Percentiles rank a stretch among this genome's conserved stretches.
These are phyloP conservation scores for Sminthopsis crassicaudata DNA, from an alignment of 2,113 vertebrate genomes.

Conservation along the genomic window DNA sequence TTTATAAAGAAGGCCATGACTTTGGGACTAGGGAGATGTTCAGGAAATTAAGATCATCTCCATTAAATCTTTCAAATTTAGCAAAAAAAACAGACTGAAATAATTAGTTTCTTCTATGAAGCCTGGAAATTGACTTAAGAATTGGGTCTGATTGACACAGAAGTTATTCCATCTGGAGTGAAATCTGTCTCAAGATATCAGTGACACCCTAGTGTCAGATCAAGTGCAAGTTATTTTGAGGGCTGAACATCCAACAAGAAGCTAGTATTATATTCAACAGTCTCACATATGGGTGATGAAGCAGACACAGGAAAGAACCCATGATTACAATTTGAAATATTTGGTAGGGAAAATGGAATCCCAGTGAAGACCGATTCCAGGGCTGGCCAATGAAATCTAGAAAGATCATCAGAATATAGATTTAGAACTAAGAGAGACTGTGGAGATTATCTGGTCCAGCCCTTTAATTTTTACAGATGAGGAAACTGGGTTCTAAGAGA, in stretches of 20 bases:
- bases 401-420: background rate
- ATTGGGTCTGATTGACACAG: slow-evolving; percentile 44
- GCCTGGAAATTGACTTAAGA: slow-evolving; percentile 22
- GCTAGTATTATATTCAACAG: slow-evolving; percentile 27
- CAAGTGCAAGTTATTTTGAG: slow-evolving; percentile 31
- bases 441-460: background rate
- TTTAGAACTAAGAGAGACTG: background rate
- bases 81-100: slow-evolving; percentile 11
- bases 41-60: slow-evolving; percentile 7
- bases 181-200: slow-evolving; percentile 27
- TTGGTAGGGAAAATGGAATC: background rate
- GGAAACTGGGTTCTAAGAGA: background rate
- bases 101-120: slow-evolving; percentile 27
- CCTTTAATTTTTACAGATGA: background rate
- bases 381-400: background rate
- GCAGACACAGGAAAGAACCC: background rate
- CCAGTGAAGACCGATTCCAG: slow-evolving; percentile 16
- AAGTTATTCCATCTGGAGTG: slow-evolving; percentile 54
- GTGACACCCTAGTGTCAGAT: slow-evolving; percentile 16
- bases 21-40: background rate
- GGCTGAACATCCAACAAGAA: slow-evolving; percentile 32
- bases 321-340: slow-evolving; percentile 47
- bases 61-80: slow-evolving; percentile 20
- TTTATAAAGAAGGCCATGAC: background rate
- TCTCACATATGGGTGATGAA: slow-evolving; percentile 25